A percentile compares a stretch with the other conserved stretches of the same genome.
Evolutionary conservation across 2,888 invertebrate species (phyloP).

Genomic region (Urechis unicinctus): DNA sequence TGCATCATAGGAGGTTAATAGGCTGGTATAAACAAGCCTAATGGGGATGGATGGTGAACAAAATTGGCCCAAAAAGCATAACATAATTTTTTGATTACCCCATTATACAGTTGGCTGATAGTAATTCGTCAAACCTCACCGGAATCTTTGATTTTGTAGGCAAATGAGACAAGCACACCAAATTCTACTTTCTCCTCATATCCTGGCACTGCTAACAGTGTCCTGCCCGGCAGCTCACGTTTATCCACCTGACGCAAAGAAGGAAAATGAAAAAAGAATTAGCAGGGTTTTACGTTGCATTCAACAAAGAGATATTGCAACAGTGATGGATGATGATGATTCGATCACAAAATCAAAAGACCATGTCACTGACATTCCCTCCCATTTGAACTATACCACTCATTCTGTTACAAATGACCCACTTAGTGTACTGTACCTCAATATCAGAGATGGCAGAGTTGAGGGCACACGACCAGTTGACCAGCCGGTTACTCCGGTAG

Average conservation of each 20-base stretch:
- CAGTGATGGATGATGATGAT: background rate
- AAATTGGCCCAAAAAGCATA: too few relatives aligned
- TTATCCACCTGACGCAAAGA: constrained; percentile 72
- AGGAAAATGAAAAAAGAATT: background rate
- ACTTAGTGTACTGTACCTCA: constrained; percentile 68
- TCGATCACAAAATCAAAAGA: background rate
- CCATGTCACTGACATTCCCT: background rate
- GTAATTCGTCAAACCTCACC: constrained; percentile 30
- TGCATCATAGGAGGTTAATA: too few relatives aligned
- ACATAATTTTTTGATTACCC: too few relatives aligned
- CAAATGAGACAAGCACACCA: constrained; percentile 85
- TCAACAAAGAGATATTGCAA: background rate
- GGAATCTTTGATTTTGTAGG: constrained; percentile 71
- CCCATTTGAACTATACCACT: too few relatives aligned
- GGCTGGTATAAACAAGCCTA: too few relatives aligned
- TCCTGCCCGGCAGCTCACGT: constrained; percentile 76
- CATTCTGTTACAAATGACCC: too few relatives aligned
- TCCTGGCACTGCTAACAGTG: constrained; percentile 81
- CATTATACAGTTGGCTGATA: too few relatives aligned
- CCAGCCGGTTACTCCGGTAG: constrained; percentile 86
- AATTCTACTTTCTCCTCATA: constrained; percentile 86
- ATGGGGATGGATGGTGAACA: too few relatives aligned
- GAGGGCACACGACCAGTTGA: constrained; percentile 97
- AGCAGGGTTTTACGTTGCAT: background rate
- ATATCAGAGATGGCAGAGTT: constrained; percentile 98